Base-by-base conservation (phyloP, 2,113 vertebrate species). In the Hiodon alosoides region DNA sequence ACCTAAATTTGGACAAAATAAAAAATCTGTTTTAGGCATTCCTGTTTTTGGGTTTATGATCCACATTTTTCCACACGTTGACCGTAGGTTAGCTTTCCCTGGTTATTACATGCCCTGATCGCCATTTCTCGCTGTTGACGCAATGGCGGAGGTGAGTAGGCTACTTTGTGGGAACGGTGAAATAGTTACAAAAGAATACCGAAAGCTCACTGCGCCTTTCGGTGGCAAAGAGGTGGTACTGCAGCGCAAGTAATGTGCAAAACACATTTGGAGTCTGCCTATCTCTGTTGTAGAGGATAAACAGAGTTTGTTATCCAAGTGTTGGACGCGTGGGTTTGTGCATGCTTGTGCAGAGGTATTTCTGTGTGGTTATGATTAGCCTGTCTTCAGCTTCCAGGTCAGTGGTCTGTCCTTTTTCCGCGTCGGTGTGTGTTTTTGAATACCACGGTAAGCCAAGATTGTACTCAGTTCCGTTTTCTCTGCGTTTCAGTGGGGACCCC, bases 401-500 rank as follows among this genome's bases (percentile, higher is more conserved):
- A 47, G 48, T 60, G 71, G 60, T 17, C 61, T 62, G 61, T 72
- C 71, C 9, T 13, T 72, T 60, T 14, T 46, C 10, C 58, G 13
- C 4, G 59, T 61, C 8, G n/a, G 71, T 51, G 46, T 52, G 5
- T 48, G 64, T 17, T 55, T 48, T 7, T 59, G 3, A 55, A 71
- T 59, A 57, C 57, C 48, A 47, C 31, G 50, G 68, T 9, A 69
- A 60, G 57, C 55, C 4, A 4, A 57, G 31, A 48, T 59, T 5
- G 31, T 31, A 46, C 75, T 76, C 51, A 66, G 62, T 74, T 47
- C 57, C 58, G 53, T 66, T 60, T 66, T 58, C 68, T 68, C 66
- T 78, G 11, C 82, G 60, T 83, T 89, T 62, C 85, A 94, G 93
- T 94, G 84, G 93, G 93, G 74, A 93, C 93, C 52, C 93, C 93